phyloP scores from a whole-genome alignment of 1,140 invertebrate species.

The Microplitis mediator region DNA sequence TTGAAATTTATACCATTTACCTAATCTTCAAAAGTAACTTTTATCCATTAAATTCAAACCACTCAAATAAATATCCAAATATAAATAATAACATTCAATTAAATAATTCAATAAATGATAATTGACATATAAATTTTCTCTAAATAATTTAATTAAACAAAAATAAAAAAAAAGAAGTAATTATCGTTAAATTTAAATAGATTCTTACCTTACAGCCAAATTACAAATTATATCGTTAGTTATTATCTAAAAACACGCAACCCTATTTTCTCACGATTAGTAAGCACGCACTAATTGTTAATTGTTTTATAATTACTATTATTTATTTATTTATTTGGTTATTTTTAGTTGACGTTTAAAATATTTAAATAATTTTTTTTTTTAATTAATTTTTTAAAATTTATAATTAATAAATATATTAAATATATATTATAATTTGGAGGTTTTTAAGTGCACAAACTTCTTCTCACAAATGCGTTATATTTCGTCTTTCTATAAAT shows the following conservation, averaged over 20 bases:
- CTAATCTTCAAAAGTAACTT: not conserved
- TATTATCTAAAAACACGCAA: not conserved
- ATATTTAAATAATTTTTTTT: no score
- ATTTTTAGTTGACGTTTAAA: not conserved
- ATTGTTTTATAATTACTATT: not conserved
- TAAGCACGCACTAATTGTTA: not conserved
- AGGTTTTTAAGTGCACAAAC: not conserved
- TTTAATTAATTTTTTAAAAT: no score
- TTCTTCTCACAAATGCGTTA: slow-evolving; percentile 36
- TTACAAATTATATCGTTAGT: not conserved
- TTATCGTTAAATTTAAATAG: no score
- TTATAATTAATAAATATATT: not conserved
- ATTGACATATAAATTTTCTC: no score
- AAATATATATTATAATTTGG: not conserved
- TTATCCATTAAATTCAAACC: no score
- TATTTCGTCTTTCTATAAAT: slow-evolving; percentile 27
- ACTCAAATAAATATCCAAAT: no score
- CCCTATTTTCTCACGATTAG: not conserved
- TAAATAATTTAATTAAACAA: no score
- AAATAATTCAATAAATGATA: no score
- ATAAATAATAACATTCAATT: no score
- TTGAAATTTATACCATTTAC: not conserved
- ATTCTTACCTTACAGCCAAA: not conserved
- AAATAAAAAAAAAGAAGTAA: no score
- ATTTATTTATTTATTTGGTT: not conserved